Percentiles rank a stretch among this genome's conserved stretches.
phyloP scores from a whole-genome alignment of 2,797 vertebrate species.

The Liparis tanakae region DNA sequence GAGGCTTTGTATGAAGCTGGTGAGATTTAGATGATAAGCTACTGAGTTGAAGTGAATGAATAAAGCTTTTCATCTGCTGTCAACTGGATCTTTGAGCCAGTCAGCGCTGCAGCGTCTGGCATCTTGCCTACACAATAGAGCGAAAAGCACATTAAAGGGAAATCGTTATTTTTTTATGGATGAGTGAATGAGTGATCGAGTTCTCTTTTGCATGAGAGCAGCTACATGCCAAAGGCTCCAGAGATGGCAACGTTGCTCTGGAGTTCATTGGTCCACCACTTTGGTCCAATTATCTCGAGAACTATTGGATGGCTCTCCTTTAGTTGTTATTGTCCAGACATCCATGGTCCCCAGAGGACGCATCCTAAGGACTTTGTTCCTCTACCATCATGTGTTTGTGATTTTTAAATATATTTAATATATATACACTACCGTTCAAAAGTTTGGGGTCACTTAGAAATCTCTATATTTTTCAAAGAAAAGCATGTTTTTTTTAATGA shows the following conservation, averaged over 20 bases:
- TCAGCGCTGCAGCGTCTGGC: slow-evolving; percentile 3
- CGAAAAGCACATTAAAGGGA: slow-evolving; percentile 6
- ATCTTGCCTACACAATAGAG: slow-evolving; percentile 5
- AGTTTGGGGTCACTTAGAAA: too few relatives aligned
- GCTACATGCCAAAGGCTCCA: slow-evolving; percentile 4
- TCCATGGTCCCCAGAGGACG: background rate
- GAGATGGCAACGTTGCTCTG: background rate
- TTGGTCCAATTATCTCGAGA: background rate
- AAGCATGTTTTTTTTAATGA: too few relatives aligned
- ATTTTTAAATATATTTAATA: background rate
- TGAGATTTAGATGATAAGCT: slow-evolving; percentile 20
- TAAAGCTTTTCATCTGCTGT: slow-evolving; percentile 33
- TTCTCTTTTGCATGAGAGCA: slow-evolving; percentile 8
- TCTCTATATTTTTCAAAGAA: too few relatives aligned
- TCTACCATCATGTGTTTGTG: background rate
- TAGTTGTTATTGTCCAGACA: background rate
- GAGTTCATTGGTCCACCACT: background rate
- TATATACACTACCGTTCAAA: too few relatives aligned
- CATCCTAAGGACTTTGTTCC: background rate
- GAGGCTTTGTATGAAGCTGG: slow-evolving; percentile 2
- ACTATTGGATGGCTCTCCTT: background rate
- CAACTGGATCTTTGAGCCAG: slow-evolving; percentile 12
- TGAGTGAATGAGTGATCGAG: slow-evolving; percentile 5
- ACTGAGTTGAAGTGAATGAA: slow-evolving; percentile 28
- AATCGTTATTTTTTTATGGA: slow-evolving; percentile 26